Base-by-base conservation (phyloP, 2,888 invertebrate species). In the Chrysodeixis includens region DNA sequence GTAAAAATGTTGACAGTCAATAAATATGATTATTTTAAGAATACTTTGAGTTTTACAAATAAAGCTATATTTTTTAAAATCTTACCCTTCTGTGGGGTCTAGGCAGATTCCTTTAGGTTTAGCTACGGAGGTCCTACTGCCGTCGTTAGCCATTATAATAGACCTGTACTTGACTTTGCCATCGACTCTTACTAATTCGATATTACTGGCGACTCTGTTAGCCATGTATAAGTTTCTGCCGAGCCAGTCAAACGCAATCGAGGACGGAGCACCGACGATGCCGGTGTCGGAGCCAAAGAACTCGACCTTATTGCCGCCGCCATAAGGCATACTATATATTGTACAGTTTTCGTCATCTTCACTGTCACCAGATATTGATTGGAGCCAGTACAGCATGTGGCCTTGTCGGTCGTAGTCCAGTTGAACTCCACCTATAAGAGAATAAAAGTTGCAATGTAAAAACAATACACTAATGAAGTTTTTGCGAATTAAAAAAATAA, bases 201-300 rank as follows among this genome's bases (percentile, higher is more conserved):
- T 97, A 77, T 98, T 99, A 62, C 98, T 98, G 1, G 98, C 98
- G 2, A 97, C 96, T 44, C 97, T 96, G 86, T 99, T 99, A 30
- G 98, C 99, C 89, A 99, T 97, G 89, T 97, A 99, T 40, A 99
- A 90, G 93, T 99, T 99, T 62, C 99, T 96, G 4, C 99, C 99
- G 22, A 99, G 95, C 99, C 99, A 99, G 89, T 99, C 99, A 85
- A 99, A 98, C 0, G 99, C 99, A 49, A 99, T 96, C 0, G 98
- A 97, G 40, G 98, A 98, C 0, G 99, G 98, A 0, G 98, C 97
- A 0, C 99, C 99, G 9, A 99, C 97, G 56, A 99, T 96, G n/a
- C 99, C 98, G 0, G 97, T 96, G 81, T 98, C 97, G 5, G 95
- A 90, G n/a, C 97, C 97, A 7, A 98, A 95, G 89, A 99, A 97